Evolutionary conservation across 2,797 vertebrate genomes (phyloP), one percentile per base, ranked within the genome.

Genomic region (Eutrigla gurnardus): DNA sequence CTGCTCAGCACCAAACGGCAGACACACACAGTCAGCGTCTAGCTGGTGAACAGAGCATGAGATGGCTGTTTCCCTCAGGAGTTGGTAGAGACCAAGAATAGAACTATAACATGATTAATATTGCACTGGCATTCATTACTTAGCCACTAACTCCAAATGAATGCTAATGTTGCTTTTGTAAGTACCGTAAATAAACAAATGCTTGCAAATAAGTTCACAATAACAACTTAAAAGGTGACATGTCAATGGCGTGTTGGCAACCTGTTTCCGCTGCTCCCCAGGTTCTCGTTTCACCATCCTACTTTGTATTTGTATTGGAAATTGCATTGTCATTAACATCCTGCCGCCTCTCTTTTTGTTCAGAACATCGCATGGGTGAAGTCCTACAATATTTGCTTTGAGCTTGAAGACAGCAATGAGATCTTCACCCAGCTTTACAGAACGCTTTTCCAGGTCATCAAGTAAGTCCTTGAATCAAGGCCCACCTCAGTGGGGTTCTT

Each of bases 311-410:
- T 55, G n/a, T 36, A 11, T 45, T 37, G 58, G 57, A 32, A 18
- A 10, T 65, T 32, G 13, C 13, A 6, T 3, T 13, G 15, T 47
- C 7, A 10, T 45, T 78, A 36, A 75, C 40, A 0, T 61, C 35
- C 17, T 66, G 3, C 32, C 15, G 39, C 49, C 40, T 75, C 52
- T 82, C 52, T 64, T 18, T 65, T 35, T 65, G 65, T 81, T 70
- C 84, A 99, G 98, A 99, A 99, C 87, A 98, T 99, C 86, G 98
- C 98, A 35, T 99, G 98, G 98, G 98, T 99, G 81, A 99, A 99
- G 86, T 99, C 98, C 32, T 99, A 99, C 81, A 99, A 99, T 85
- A 99, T 99, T 94, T 99, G 98, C 91, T 99, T 99, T 90, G 98
- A 99, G 81, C 94, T 99, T 76, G 98, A 99, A 92, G 98, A 99